These are phyloP conservation scores for Ageneiosus marmoratus DNA, from an alignment of 2,113 vertebrate genomes.

Conservation along the genomic window DNA sequence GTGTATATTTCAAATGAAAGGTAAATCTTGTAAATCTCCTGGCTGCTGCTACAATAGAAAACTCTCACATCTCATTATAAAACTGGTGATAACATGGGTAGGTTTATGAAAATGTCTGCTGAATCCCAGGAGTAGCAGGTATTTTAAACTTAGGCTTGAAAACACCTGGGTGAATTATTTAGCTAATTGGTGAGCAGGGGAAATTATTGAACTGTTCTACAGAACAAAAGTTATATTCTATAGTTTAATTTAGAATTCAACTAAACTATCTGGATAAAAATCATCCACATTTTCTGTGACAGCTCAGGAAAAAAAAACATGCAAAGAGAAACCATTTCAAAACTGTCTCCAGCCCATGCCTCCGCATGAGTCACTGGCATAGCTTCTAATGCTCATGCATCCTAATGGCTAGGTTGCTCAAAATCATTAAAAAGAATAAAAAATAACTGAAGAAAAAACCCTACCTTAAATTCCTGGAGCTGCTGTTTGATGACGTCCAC, in stretches of 20 bases:
- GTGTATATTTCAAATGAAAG: not conserved
- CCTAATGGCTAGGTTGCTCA: too few relatives aligned
- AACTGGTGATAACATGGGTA: not conserved
- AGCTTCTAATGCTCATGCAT: too few relatives aligned
- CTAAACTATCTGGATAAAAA: constrained; percentile 15
- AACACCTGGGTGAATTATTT: not conserved
- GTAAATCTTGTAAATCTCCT: not conserved
- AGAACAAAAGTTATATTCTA: not conserved
- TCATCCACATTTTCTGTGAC: not conserved
- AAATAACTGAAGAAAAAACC: constrained; percentile 43
- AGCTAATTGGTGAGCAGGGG: not conserved
- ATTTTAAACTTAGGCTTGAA: not conserved
- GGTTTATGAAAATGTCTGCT: not conserved
- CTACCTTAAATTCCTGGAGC: constrained; percentile 92
- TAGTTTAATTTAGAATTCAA: not conserved
- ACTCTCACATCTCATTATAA: not conserved
- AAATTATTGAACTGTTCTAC: not conserved
- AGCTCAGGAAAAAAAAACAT: not conserved
- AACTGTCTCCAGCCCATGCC: not conserved
- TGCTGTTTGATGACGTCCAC: constrained; percentile 94
- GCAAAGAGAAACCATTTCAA: not conserved
- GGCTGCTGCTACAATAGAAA: not conserved
- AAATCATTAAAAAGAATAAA: not conserved
- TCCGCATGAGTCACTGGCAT: constrained; percentile 20
- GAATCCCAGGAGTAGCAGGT: not conserved